Percentiles rank a stretch among this genome's conserved stretches.
Conservation (phyloP, 2,888 invertebrate genomes). For the Polia nebulosa region DNA sequence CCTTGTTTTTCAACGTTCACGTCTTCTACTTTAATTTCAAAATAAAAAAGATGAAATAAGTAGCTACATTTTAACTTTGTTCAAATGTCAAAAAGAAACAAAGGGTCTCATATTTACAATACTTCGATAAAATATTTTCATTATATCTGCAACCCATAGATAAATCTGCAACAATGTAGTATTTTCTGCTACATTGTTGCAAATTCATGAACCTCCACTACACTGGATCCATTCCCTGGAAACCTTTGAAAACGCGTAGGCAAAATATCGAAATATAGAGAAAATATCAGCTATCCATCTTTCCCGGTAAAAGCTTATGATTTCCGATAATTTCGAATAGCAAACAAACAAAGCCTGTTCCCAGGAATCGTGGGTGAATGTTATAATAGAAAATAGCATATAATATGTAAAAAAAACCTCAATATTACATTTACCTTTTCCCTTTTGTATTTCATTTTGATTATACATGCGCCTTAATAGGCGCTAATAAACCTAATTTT, state of each 20-base stretch:
- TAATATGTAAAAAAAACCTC: too few species aligned
- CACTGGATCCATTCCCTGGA: background rate
- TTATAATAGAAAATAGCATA: too few species aligned
- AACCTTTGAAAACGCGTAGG: background rate
- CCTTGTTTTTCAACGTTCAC: too few species aligned
- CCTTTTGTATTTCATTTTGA: too few species aligned
- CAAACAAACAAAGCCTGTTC: background rate
- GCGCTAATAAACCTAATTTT: background rate
- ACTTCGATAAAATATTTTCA: conserved; percentile 7
- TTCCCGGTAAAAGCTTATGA: background rate
- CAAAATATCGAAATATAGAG: background rate
- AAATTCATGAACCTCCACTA: background rate
- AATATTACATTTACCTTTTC: too few species aligned
- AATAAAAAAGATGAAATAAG: background rate
- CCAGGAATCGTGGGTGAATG: background rate
- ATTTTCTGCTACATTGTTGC: background rate
- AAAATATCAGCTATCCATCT: background rate
- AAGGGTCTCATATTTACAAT: background rate
- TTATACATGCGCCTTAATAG: background rate
- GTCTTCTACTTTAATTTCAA: too few species aligned
- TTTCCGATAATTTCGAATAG: conserved; percentile 23
- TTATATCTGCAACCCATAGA: background rate
- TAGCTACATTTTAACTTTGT: background rate
- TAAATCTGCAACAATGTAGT: background rate
- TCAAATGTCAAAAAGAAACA: background rate